phyloP scores from a whole-genome alignment of 1,140 invertebrate genomes.

The Pseudobourletiella spinata region DNA sequence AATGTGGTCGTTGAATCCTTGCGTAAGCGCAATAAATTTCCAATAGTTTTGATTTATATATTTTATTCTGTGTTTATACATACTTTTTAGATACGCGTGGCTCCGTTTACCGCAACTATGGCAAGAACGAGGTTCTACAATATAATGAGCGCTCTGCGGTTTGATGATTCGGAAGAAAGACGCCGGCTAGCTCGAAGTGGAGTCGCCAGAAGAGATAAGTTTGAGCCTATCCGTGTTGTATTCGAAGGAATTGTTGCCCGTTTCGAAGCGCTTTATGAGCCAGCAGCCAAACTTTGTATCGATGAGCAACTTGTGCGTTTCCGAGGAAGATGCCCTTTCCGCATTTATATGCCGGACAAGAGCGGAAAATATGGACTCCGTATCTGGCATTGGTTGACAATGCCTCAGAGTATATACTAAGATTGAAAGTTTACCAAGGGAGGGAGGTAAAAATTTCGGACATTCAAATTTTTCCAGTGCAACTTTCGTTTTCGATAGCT shows the following conservation, averaged over 20 bases:
- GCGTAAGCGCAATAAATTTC: neutral
- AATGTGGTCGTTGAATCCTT: neutral
- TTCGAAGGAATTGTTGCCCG: neutral
- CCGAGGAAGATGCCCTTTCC: conserved; percentile 37
- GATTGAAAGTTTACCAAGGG: neutral
- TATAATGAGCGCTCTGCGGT: neutral
- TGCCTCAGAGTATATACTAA: neutral
- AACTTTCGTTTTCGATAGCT: too few species aligned
- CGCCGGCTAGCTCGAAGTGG: too few species aligned
- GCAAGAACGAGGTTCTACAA: neutral
- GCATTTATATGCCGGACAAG: conserved; percentile 40
- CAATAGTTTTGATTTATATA: neutral
- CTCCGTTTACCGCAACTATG: neutral
- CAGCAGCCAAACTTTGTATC: neutral
- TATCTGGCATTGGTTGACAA: conserved; percentile 9
- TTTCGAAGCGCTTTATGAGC: neutral
- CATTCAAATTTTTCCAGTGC: too few species aligned
- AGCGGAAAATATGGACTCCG: conserved; percentile 37
- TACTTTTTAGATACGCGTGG: neutral
- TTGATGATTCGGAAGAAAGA: neutral
- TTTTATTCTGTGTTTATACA: too few species aligned
- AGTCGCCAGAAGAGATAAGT: neutral
- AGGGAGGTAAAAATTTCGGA: neutral
- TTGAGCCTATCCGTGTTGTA: neutral
- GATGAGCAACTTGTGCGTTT: neutral